Conservation (phyloP, 2,797 vertebrate genomes). For the Neosilurus mollespiculum region DNA sequence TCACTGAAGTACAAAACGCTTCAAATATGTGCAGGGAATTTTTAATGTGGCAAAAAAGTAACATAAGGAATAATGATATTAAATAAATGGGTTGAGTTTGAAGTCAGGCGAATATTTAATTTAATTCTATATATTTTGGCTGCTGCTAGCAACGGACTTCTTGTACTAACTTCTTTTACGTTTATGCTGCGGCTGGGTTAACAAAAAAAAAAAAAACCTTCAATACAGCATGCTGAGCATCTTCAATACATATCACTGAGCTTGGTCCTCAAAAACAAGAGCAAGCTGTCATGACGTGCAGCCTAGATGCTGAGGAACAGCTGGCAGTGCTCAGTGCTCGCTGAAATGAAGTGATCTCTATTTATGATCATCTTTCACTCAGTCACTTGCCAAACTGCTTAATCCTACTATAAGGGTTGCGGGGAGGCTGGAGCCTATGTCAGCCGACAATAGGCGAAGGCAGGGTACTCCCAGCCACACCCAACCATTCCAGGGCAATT, state of each 20-base stretch:
- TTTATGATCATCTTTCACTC: not conserved
- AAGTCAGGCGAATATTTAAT: not conserved
- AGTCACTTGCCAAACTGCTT: not conserved
- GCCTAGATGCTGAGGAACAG: too few species aligned
- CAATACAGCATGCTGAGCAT: not conserved
- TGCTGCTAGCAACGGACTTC: not conserved
- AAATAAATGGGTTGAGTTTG: not conserved
- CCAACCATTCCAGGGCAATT: too few species aligned
- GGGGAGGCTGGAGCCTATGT: too few species aligned
- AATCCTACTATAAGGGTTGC: too few species aligned
- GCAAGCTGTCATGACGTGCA: not conserved
- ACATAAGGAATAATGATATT: not conserved
- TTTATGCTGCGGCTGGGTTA: too few species aligned
- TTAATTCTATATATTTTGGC: not conserved
- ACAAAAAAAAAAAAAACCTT: too few species aligned
- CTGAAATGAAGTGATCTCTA: not conserved
- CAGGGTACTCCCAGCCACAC: too few species aligned
- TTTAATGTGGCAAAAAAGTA: not conserved
- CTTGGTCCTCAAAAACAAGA: not conserved
- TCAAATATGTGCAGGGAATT: not conserved
- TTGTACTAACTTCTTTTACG: not conserved
- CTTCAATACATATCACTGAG: not conserved
- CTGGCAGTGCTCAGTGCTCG: not conserved
- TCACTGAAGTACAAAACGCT: not conserved
- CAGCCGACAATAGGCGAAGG: too few species aligned